phyloP scores from a whole-genome alignment of 2,113 vertebrate species.

The Aix galericulata region DNA sequence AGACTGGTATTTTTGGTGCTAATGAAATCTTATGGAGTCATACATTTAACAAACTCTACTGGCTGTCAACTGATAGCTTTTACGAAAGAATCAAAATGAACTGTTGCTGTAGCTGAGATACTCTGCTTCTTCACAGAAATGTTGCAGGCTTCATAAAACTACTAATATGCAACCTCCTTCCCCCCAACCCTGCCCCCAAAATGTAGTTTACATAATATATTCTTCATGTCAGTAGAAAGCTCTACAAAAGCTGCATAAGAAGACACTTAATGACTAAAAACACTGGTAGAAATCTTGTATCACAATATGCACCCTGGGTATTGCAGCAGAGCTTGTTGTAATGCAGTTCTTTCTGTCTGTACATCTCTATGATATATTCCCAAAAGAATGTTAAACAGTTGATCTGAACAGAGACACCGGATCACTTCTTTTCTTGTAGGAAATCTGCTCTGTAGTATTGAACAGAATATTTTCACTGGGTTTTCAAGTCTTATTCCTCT shows the following conservation, averaged over 20 bases:
- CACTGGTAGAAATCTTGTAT: background rate
- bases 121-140: background rate
- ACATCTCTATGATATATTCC: background rate
- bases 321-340: background rate
- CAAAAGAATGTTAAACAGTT: background rate
- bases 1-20: conserved; percentile 3
- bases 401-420: background rate
- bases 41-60: background rate
- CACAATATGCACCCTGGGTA: fast-evolving
- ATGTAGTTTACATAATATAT: background rate
- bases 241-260: background rate
- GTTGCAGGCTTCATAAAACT: background rate
- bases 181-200: background rate
- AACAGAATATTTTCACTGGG: background rate
- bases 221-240: background rate
- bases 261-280: background rate
- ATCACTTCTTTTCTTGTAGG: background rate
- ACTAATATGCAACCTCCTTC: background rate
- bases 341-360: background rate
- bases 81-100: background rate
- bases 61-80: conserved; percentile 5
- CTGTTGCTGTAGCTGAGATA: background rate
- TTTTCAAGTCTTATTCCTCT: background rate
- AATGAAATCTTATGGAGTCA: background rate
- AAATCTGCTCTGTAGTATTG: background rate